Base-by-base conservation (phyloP, 2,888 invertebrate species). In the Polydrusus pterygomalis region DNA sequence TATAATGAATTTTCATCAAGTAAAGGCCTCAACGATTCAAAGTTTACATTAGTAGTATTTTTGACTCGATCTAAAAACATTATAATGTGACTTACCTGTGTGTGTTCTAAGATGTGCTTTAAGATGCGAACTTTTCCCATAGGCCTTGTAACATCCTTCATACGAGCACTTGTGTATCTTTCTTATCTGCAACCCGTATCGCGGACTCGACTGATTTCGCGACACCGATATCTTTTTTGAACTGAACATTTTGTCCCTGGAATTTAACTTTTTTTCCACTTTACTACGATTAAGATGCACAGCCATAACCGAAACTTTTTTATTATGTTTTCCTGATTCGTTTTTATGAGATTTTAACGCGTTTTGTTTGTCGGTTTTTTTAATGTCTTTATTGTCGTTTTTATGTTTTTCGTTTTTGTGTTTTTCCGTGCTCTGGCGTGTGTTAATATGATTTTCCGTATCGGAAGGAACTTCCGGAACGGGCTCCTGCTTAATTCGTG, bases 101-200 rank as follows among this genome's bases (percentile, higher is more conserved):
- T 92, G 92, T 30, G 92, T 92, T 81, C 92, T 86, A 30, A 91
- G 88, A 84, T 92, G 92, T 13, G 92, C 91, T 83, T 92, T 92
- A 54, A 92, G 87, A 85, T 92, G 92, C 17, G 91, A 92, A 84
- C 91, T 91, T 85, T 92, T 92, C 51, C 91, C 91, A 84, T 92
- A 92, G 56, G 91, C 89, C 84, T 92, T 92, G 82, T 89, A 89
- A 85, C 92, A 92, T 40, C 90, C 91, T 65, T 89, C 88, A 82
- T 90, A 91, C 54, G 87, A 87, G 85, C 92, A 92, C 84, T 89
- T 89, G 86, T 92, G 91, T 62, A 89, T 88, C 86, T 91, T 91
- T 80, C 89, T 87, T 63, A 82, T 77, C 75, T 83, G 84, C 71
- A 82, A 71, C 11, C 71, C 81, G 60, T 80, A 77, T 74, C 81